Conservation (phyloP, 2,113 vertebrate genomes). For the Anthoscopus minutus region DNA sequence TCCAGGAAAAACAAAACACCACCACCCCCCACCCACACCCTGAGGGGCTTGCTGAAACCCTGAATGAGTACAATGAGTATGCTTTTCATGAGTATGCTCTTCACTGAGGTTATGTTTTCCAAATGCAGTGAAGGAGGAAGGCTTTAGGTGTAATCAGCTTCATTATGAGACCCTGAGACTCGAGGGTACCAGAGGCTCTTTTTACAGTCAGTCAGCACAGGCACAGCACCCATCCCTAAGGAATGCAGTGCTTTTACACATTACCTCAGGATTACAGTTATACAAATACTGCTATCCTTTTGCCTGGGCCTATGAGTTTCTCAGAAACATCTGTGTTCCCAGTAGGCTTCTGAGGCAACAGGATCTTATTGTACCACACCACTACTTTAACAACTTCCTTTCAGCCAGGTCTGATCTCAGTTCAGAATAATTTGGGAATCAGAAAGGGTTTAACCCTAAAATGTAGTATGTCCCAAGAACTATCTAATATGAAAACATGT, state of each 20-base stretch:
- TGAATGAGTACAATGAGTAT: too few species aligned
- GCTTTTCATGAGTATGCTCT: too few species aligned
- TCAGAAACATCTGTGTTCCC: neutral
- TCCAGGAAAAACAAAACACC: neutral
- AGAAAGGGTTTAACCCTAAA: neutral
- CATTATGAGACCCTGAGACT: neutral
- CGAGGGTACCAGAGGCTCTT: rapidly evolving
- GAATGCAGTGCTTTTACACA: neutral
- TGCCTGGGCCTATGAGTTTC: neutral
- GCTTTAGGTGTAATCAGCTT: neutral
- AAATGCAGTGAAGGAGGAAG: neutral
- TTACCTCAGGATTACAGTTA: neutral
- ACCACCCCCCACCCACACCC: too few species aligned
- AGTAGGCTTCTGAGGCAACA: neutral
- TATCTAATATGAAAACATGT: neutral
- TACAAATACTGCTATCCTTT: neutral
- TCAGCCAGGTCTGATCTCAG: neutral
- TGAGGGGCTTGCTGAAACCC: neutral
- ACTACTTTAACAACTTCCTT: neutral
- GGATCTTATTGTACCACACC: neutral
- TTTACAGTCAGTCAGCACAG: neutral
- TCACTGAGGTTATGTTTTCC: neutral
- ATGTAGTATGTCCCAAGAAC: neutral
- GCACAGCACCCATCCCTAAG: neutral
- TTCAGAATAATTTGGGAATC: neutral